These are phyloP conservation scores for Luperina testacea DNA, from an alignment of 2,888 invertebrate genomes.

Conservation along the genomic window DNA sequence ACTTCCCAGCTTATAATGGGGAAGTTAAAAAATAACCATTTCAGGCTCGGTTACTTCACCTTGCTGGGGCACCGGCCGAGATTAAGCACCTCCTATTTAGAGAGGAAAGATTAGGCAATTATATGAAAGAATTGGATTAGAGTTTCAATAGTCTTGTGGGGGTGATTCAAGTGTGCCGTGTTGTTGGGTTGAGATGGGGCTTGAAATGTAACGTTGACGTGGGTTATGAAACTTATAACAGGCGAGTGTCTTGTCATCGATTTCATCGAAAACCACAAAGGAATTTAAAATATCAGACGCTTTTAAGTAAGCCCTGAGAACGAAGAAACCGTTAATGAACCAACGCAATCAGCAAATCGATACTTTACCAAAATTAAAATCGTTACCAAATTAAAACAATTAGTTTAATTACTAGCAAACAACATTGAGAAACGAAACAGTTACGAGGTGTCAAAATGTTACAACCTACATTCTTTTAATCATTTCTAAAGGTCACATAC, in stretches of 20 bases:
- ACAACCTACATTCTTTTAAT: slow-evolving; percentile 60
- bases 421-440: slow-evolving; percentile 63
- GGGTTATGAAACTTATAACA: not conserved
- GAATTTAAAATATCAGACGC: not conserved
- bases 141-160: slow-evolving; percentile 68
- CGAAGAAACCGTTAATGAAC: slow-evolving; percentile 34
- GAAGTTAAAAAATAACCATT: slow-evolving; percentile 86
- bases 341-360: slow-evolving; percentile 58
- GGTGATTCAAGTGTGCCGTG: slow-evolving; percentile 56
- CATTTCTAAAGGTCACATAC: slow-evolving; percentile 65
- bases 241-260: not conserved
- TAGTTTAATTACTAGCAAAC: slow-evolving; percentile 62
- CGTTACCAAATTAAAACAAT: slow-evolving; percentile 63
- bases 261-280: not conserved
- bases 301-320: slow-evolving; percentile 14
- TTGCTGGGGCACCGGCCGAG: slow-evolving; percentile 70
- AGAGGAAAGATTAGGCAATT: slow-evolving; percentile 85
- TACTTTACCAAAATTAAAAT: slow-evolving; percentile 56
- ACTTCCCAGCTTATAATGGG: slow-evolving; percentile 73
- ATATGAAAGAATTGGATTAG: slow-evolving; percentile 81
- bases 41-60: slow-evolving; percentile 85
- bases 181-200: slow-evolving; percentile 33
- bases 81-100: slow-evolving; percentile 80
- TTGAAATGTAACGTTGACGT: not conserved
- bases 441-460: slow-evolving; percentile 64